These are phyloP conservation scores for Beaufortia kweichowensis DNA, from an alignment of 2,113 vertebrate genomes.

Conservation along the genomic window DNA sequence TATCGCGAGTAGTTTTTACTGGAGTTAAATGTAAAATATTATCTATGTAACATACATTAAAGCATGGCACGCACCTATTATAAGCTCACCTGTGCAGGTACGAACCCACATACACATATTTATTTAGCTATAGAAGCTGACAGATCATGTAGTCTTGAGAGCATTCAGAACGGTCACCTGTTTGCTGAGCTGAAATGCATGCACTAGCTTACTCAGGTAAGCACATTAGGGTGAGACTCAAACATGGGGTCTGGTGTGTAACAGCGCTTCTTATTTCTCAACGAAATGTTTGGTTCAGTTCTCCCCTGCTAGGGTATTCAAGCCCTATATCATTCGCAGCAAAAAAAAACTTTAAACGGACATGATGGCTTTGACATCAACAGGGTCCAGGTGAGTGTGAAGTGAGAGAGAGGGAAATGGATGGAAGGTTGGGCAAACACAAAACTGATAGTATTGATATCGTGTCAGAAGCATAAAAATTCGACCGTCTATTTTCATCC, in stretches of 20 bases:
- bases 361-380: conserved; percentile 67
- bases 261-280: conserved; percentile 56
- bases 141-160: conserved; percentile 1
- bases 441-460: conserved; percentile 73
- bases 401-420: conserved; percentile 49
- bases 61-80: no score
- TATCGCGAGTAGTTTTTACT: conserved; percentile 37
- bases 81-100: no score
- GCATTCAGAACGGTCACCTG: conserved; percentile 6
- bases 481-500: conserved; percentile 51
- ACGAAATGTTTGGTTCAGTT: conserved; percentile 68
- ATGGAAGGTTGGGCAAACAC: conserved; percentile 59
- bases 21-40: background rate
- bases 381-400: conserved; percentile 61
- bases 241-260: conserved; percentile 57
- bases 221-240: conserved; percentile 54
- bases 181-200: conserved; percentile 27
- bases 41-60: no score
- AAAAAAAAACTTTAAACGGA: conserved; percentile 64
- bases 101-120: no score
- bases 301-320: conserved; percentile 60
- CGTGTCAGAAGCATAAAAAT: conserved; percentile 62
- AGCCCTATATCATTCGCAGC: conserved; percentile 64
- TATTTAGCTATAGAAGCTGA: background rate
- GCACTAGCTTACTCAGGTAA: conserved; percentile 35